Evolutionary conservation across 2,888 invertebrate genomes (phyloP), one percentile per base, ranked within the genome.

Genomic region (Aphidoletes aphidimyza): DNA sequence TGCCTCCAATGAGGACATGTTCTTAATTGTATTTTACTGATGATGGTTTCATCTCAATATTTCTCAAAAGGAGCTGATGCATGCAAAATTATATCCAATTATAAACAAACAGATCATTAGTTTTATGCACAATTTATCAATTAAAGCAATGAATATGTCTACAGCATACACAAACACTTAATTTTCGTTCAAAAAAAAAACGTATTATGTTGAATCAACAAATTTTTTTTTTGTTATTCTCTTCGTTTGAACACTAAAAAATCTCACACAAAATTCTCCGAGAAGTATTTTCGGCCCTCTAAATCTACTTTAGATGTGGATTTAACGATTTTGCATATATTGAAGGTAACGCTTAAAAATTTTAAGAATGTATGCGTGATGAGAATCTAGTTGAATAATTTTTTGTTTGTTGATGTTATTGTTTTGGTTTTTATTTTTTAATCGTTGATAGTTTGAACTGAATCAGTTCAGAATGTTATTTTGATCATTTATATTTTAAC

Each of bases 201-300:
- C n/a, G n/a, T n/a, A n/a, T n/a, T n/a, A n/a, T n/a, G n/a, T 54
- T 54, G 54, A 47, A 47, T 47, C 19, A 47, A 19, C n/a, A n/a
- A 47, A 47, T 11, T 6, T 14, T 47, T 6, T 54, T 54, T n/a
- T n/a, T 2, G n/a, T 22, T 54, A 22, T 54, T 47, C 3, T 54
- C 54, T 54, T 54, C 54, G 22, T 54, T 54, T 54, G 22, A 54
- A 54, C 54, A 54, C 54, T 47, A 14, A 47, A 47, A 54, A 54
- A 1, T 14, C 22, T 22, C 54, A 54, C 54, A 54, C 54, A 54
- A 5, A 47, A 54, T 54, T 8, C n/a, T n/a, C n/a, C n/a, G n/a
- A n/a, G n/a, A n/a, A n/a, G n/a, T n/a, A n/a, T n/a, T n/a, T n/a
- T 22, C 54, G 22, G 9, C 22, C 54, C 54, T n/a, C n/a, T 3